Base-by-base conservation (phyloP, 2,113 vertebrate genomes). In the Chunga burmeisteri region DNA sequence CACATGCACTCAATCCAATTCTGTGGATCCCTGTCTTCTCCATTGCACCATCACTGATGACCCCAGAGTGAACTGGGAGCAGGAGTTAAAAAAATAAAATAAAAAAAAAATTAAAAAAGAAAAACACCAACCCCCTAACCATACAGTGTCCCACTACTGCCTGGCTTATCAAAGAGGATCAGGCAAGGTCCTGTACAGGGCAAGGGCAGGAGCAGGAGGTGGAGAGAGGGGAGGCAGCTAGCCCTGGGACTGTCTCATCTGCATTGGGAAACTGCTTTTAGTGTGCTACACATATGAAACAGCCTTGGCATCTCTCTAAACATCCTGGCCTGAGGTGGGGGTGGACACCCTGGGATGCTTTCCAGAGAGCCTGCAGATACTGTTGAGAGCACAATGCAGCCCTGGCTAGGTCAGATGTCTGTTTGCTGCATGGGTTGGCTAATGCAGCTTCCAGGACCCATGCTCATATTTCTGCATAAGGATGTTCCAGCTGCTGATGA, bases 391-490 rank as follows among this genome's bases (percentile, higher is more conserved):
- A 17, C 6, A 9, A 58, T 14, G 16, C 13, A 30, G 34, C 38
- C 42, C 7, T 47, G 15, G 25, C 32, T 44, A 16, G 20, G 4
- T 62, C 62, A 70, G 55, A 36, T 50, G 16, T 50, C 23, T 29
- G 49, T 49, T 16, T 1, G 27, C 36, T 29, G 40, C 2, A 2
- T 44, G 17, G 26, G 23, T 18, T 70, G 23, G n/a, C 36, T 71
- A 34, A 46, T 58, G 56, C 32, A 77, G 42, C 36, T 58, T 82
- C 32, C 29, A 58, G 26, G 42, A 71, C 42, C 20, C 38, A 17
- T 0, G 0, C 23, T 38, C 0, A 0, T 58, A 21, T 38, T 74
- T 70, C 36, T 74, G 27, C 44, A 8, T 46, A n/a, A 0, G 1
- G 29, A 36, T 59, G 18, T 77, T 81, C 40, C 26, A 59, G 44